Evolutionary conservation across 2,888 invertebrate species (phyloP).

Genomic region (Thereva unica): DNA sequence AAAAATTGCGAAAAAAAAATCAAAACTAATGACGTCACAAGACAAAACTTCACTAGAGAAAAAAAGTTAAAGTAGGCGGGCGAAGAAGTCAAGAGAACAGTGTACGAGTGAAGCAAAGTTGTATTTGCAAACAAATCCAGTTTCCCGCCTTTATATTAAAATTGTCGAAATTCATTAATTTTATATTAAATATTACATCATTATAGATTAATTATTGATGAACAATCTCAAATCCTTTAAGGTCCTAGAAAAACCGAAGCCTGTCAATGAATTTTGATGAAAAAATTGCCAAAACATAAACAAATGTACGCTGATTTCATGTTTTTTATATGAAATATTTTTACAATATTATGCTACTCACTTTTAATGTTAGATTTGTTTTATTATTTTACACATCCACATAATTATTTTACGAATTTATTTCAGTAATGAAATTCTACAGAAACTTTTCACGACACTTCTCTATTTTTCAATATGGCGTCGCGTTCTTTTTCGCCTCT

Average conservation of each 20-base stretch:
- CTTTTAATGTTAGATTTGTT: constrained; percentile 31
- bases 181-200: not conserved
- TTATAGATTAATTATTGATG: not conserved
- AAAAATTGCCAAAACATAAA: constrained; percentile 31
- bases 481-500: constrained; percentile 38
- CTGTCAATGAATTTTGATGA: constrained; percentile 31
- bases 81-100: constrained; percentile 26
- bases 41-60: not conserved
- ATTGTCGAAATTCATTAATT: not conserved
- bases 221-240: constrained; percentile 13
- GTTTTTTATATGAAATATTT: not conserved
- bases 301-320: not conserved
- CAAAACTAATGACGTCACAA: constrained; percentile 33
- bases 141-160: constrained; percentile 41
- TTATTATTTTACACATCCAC: constrained; percentile 19
- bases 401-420: constrained; percentile 32
- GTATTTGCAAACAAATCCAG: constrained; percentile 42
- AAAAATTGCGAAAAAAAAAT: constrained; percentile 29
- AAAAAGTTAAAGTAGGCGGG: constrained; percentile 26
- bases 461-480: constrained; percentile 41
- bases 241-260: constrained; percentile 18
- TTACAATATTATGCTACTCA: constrained; percentile 27
- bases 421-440: constrained; percentile 30
- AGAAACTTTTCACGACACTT: constrained; percentile 39
- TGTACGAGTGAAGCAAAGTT: constrained; percentile 32